These are phyloP conservation scores for Myxocyprinus asiaticus DNA, from an alignment of 2,113 vertebrate genomes.

Conservation along the genomic window DNA sequence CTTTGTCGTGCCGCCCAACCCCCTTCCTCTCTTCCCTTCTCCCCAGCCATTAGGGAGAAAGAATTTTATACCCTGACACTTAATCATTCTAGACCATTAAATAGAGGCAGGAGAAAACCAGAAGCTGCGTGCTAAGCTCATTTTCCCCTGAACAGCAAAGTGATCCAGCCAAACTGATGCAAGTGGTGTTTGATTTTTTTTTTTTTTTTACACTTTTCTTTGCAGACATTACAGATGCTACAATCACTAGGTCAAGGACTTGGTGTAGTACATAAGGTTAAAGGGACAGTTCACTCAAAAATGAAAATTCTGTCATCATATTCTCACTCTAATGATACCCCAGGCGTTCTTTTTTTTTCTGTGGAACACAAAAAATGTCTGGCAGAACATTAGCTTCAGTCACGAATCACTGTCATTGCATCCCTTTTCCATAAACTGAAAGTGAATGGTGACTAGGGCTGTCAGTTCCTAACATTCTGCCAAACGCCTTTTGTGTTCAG, in stretches of 20 bases:
- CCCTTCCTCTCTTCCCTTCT: slow-evolving; percentile 35
- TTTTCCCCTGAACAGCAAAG: neutral
- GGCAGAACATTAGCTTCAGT: no score
- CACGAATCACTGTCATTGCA: no score
- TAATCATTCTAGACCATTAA: slow-evolving; percentile 47
- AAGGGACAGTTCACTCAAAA: neutral
- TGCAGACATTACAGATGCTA: neutral
- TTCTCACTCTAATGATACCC: no score
- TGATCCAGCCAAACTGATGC: neutral
- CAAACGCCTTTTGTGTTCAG: no score
- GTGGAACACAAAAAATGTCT: no score
- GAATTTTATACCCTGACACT: slow-evolving; percentile 38
- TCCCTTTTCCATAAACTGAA: no score
- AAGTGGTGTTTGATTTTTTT: slow-evolving; percentile 7
- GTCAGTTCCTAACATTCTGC: no score
- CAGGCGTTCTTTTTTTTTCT: no score
- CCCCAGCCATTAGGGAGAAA: slow-evolving; percentile 34
- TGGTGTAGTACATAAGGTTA: neutral
- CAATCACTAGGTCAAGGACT: neutral
- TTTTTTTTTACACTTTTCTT: neutral
- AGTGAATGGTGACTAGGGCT: no score
- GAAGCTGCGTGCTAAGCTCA: slow-evolving; percentile 17
- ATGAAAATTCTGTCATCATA: neutral
- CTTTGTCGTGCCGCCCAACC: slow-evolving; percentile 52
- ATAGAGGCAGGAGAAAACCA: slow-evolving; percentile 41